phyloP scores from a whole-genome alignment of 1,140 invertebrate genomes.

The Thaumatotibia leucotreta region DNA sequence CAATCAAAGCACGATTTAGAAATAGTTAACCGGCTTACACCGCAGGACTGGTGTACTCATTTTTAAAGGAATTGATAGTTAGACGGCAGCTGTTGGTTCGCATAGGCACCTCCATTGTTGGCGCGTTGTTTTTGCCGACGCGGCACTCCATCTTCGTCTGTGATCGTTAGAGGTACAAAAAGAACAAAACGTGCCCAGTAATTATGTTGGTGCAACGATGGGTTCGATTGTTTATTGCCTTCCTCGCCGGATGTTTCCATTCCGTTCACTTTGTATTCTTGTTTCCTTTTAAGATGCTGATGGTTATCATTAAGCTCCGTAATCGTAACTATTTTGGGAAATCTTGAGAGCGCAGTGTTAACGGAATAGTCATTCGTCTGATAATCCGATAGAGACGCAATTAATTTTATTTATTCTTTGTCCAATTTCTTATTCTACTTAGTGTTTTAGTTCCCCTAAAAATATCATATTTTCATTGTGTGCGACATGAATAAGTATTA shows the following conservation, averaged over 20 bases:
- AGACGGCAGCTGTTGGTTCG: not conserved
- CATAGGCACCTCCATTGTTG: conserved; percentile 19
- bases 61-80: not conserved
- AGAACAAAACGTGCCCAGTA: conserved; percentile 36
- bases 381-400: not conserved
- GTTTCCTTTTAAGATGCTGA: conserved; percentile 22
- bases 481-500: no score
- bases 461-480: no score
- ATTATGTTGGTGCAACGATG: conserved; percentile 45
- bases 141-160: conserved; percentile 25
- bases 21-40: not conserved
- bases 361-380: not conserved
- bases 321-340: conserved; percentile 8
- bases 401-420: no score
- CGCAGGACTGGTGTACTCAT: not conserved
- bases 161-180: conserved; percentile 20
- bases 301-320: conserved; percentile 18
- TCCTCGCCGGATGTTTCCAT: conserved; percentile 58
- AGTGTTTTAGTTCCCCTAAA: no score
- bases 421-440: no score
- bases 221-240: conserved; percentile 63
- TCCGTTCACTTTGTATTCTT: conserved; percentile 39
- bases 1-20: not conserved
- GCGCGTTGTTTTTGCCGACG: conserved; percentile 22
- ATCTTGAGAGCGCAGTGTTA: not conserved